These are phyloP conservation scores for Malthinus seriepunctatus DNA, from an alignment of 2,888 invertebrate species.

Conservation along the genomic window DNA sequence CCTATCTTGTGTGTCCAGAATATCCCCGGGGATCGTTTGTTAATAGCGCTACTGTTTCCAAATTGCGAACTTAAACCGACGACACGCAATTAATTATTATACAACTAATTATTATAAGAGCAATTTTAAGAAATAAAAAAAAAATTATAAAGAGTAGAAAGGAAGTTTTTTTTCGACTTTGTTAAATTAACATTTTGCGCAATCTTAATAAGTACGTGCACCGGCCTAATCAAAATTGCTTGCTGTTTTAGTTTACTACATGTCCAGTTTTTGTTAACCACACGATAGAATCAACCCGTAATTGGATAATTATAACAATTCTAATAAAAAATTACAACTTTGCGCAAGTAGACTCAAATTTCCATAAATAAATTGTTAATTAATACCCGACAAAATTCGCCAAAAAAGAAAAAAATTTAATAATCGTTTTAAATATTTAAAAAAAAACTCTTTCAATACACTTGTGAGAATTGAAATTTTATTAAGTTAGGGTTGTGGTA, in stretches of 20 bases:
- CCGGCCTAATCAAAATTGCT: conserved; percentile 27
- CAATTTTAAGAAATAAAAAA: background rate
- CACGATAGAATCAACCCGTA: conserved; percentile 23
- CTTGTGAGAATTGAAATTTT: conserved; percentile 17
- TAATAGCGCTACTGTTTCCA: conserved; percentile 14
- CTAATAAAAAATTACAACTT: conserved; percentile 1
- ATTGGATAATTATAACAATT: conserved; percentile 16
- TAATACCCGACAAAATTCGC: no score
- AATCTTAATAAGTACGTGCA: conserved; percentile 26
- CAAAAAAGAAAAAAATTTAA: background rate
- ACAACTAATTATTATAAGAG: background rate
- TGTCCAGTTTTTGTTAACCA: conserved; percentile 20
- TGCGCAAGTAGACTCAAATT: no score
- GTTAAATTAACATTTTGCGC: conserved; percentile 8
- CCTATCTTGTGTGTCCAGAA: conserved; percentile 41
- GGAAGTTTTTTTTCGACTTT: background rate
- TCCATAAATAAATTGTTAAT: no score
- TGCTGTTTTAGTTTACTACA: conserved; percentile 7
- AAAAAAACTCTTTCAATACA: background rate
- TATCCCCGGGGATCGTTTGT: conserved; percentile 18
- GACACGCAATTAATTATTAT: conserved; percentile 2
- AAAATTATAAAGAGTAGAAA: conserved; percentile 3
- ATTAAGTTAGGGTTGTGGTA: conserved; percentile 11
- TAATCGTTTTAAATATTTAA: background rate
- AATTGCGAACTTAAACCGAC: background rate